Evolutionary conservation across 2,888 invertebrate species (phyloP).

Genomic region (Geotrupes spiniger): DNA sequence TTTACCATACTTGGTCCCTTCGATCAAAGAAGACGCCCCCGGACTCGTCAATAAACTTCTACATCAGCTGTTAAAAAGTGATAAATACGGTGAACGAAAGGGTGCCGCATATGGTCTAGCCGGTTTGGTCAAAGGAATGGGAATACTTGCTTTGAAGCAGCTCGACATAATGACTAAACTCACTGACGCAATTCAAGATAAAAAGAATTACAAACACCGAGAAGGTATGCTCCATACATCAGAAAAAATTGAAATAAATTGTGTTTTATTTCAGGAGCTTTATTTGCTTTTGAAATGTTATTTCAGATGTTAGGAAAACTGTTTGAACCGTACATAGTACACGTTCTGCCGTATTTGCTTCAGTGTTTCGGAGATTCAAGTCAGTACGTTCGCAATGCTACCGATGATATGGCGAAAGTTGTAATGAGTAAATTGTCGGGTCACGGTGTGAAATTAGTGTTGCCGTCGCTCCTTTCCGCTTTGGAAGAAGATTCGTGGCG

Average conservation of each 20-base stretch:
- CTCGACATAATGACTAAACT: slow-evolving; percentile 93
- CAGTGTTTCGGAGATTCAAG: slow-evolving; percentile 95
- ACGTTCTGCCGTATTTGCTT: slow-evolving; percentile 91
- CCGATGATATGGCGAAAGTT: slow-evolving; percentile 94
- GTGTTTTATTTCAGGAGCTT: slow-evolving; percentile 60
- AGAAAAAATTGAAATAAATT: background rate
- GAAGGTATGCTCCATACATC: slow-evolving; percentile 62
- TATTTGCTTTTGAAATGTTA: slow-evolving; percentile 97
- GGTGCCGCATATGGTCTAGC: slow-evolving; percentile 98
- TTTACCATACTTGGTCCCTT: slow-evolving; percentile 88
- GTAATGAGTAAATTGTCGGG: slow-evolving; percentile 94
- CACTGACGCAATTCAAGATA: slow-evolving; percentile 92
- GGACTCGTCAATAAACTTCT: slow-evolving; percentile 83
- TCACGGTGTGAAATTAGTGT: slow-evolving; percentile 95
- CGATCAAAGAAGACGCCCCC: slow-evolving; percentile 88
- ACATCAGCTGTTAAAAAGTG: slow-evolving; percentile 82
- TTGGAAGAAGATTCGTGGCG: slow-evolving; percentile 98
- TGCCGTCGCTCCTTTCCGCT: slow-evolving; percentile 90
- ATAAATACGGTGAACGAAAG: slow-evolving; percentile 87
- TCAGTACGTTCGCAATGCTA: slow-evolving; percentile 92
- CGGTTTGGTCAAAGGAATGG: slow-evolving; percentile 94
- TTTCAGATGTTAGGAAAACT: slow-evolving; percentile 92
- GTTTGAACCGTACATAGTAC: slow-evolving; percentile 98
- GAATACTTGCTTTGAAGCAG: slow-evolving; percentile 92
- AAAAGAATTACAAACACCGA: slow-evolving; percentile 90